A percentile compares a stretch with the other conserved stretches of the same genome.
These are phyloP conservation scores for Diglossa cyanea DNA, from an alignment of 2,797 vertebrate species.

Conservation along the genomic window DNA sequence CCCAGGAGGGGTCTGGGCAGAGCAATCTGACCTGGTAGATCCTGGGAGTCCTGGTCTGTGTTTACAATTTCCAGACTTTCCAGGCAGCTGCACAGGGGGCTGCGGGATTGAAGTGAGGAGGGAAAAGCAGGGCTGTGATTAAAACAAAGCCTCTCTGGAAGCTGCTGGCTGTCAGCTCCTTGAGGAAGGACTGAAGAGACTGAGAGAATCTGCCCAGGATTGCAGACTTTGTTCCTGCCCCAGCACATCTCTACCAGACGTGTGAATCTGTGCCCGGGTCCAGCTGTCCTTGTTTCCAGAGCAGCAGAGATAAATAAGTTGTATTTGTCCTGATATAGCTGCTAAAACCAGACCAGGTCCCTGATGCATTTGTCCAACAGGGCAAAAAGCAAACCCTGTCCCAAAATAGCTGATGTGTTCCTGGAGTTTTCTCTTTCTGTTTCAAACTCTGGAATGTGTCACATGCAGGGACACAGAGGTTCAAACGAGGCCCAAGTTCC, in stretches of 20 bases:
- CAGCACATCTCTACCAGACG: rapidly evolving
- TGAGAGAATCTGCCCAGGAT: not conserved
- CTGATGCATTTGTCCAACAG: not conserved
- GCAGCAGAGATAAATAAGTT: not conserved
- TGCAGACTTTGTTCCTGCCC: not conserved
- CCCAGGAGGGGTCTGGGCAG: not conserved
- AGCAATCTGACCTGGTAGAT: not conserved
- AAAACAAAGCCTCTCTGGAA: not conserved
- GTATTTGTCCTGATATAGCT: not conserved
- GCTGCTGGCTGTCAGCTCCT: not conserved
- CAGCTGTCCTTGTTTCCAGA: not conserved
- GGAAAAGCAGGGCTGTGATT: not conserved
- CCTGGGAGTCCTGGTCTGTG: rapidly evolving
- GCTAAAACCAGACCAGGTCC: not conserved
- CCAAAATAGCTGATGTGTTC: not conserved
- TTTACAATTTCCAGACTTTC: not conserved
- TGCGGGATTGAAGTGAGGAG: not conserved
- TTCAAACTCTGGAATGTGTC: not conserved
- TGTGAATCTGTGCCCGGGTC: not conserved
- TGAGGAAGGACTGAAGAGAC: not conserved
- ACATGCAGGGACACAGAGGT: not conserved
- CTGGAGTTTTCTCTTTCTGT: not conserved
- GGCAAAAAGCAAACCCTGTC: not conserved
- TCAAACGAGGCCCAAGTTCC: not conserved
- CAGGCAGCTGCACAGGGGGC: not conserved